These are phyloP conservation scores for Crotalus helleri DNA, from an alignment of 2,113 vertebrate genomes.

Conservation along the genomic window DNA sequence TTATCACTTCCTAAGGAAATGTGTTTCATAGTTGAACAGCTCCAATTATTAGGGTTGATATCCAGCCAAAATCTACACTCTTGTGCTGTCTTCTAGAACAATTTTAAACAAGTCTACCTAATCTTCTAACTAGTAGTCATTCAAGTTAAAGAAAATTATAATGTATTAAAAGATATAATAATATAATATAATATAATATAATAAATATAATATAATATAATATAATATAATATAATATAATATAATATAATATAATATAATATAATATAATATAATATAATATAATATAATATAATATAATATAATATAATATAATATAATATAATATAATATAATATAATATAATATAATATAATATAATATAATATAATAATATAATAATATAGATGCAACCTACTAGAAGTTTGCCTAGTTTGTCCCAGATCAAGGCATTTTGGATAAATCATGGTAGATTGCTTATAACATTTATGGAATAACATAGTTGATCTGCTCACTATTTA, in stretches of 20 bases:
- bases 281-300: too few relatives aligned
- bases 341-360: too few relatives aligned
- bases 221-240: too few relatives aligned
- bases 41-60: neutral
- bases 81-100: neutral
- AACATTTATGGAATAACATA: neutral
- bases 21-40: neutral
- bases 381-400: neutral
- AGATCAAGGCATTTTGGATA: neutral
- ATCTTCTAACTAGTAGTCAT: neutral
- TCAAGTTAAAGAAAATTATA: neutral
- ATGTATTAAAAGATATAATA: neutral
- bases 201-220: too few relatives aligned
- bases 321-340: too few relatives aligned
- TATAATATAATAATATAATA: too few relatives aligned
- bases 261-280: too few relatives aligned
- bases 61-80: neutral
- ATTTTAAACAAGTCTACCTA: neutral
- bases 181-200: too few relatives aligned
- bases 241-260: too few relatives aligned
- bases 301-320: too few relatives aligned
- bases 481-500: neutral
- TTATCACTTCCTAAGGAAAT: neutral
- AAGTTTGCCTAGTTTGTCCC: neutral
- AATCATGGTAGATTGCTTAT: neutral